A percentile compares a stretch with the other conserved stretches of the same genome.
Evolutionary conservation across 2,797 vertebrate genomes (phyloP).

Genomic region (Nothura maculosa): DNA sequence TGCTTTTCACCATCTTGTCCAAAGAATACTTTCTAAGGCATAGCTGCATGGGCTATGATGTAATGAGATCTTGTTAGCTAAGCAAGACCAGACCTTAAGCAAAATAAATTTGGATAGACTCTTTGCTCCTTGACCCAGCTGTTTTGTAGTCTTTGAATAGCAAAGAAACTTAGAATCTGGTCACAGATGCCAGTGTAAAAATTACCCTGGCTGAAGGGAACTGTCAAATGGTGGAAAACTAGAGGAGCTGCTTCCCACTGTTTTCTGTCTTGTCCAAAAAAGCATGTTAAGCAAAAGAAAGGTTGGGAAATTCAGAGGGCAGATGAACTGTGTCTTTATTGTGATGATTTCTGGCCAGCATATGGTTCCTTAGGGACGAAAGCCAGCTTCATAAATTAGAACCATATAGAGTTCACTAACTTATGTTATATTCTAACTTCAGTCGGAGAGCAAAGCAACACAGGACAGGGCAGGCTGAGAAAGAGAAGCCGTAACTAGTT

Average conservation of each 20-base stretch:
- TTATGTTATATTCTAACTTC: slow-evolving; percentile 33
- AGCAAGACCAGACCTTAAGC: slow-evolving; percentile 55
- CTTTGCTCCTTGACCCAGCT: slow-evolving; percentile 61
- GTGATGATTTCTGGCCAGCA: slow-evolving; percentile 43
- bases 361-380: slow-evolving; percentile 20
- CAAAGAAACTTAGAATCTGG: slow-evolving; percentile 52
- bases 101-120: slow-evolving; percentile 59
- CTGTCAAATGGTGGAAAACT: slow-evolving; percentile 1
- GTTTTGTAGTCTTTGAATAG: slow-evolving; percentile 57
- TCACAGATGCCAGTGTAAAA: slow-evolving; percentile 44
- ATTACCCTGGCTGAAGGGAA: slow-evolving; percentile 34
- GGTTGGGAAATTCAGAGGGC: slow-evolving; percentile 30
- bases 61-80: slow-evolving; percentile 68
- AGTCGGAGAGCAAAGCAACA: slow-evolving; percentile 38
- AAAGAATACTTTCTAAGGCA: slow-evolving; percentile 49
- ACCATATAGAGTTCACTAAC: slow-evolving; percentile 48
- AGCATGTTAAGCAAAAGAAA: slow-evolving; percentile 12
- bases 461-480: slow-evolving; percentile 14
- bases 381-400: slow-evolving; percentile 60
- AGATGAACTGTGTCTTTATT: slow-evolving; percentile 44
- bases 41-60: slow-evolving; percentile 47
- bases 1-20: slow-evolving; percentile 55
- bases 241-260: slow-evolving; percentile 38
- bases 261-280: slow-evolving; percentile 41
- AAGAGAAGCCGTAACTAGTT: slow-evolving; percentile 25